Base-by-base conservation (phyloP, 2,113 vertebrate species). In the Triplophysa dalaica region DNA sequence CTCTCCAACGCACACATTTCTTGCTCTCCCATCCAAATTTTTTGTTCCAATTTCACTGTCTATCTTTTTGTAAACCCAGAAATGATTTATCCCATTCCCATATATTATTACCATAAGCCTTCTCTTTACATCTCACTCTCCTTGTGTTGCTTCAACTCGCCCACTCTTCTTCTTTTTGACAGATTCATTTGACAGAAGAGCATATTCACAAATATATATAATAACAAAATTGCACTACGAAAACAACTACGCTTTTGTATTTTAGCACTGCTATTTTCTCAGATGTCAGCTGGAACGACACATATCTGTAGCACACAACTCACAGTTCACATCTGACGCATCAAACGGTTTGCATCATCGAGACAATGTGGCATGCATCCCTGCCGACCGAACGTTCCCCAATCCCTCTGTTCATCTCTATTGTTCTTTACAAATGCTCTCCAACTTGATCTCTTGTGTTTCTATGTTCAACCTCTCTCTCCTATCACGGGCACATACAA, bases 401-500 rank as follows among this genome's bases (percentile, higher is more conserved):
- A 3, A 61, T 69, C 68, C 29, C 16, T 52, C 24, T 50, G 58
- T 50, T 76, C 43, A 38, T 74, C 38, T 19, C 65, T 33, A 62
- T 67, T 73, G 56, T 78, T 78, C 73, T 70, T 17, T 52, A 69
- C 73, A 43, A 61, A 78, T 48, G 64, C 65, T 75, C 77, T 78
- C 58, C 73, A 70, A 81, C 65, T 75, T 79, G 76, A 79, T 82
- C 67, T 79, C 70, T 38, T 61, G 80, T 62, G 80, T 60, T 66
- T 75, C 87, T 6, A 80, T 80, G 82, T 87, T 85, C 87, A 84
- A 85, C 85, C 77, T 80, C 24, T 75, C 79, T 84, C 80, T 38
- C 75, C 70, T 38, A 67, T 64, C 69, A 24, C 69, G 41, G 19
- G 41, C 69, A 67, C 58, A 82, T 21, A 78, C 81, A 78, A 56